Evolutionary conservation across 2,888 invertebrate genomes (phyloP).

Genomic region (Cordilura impudica): DNA sequence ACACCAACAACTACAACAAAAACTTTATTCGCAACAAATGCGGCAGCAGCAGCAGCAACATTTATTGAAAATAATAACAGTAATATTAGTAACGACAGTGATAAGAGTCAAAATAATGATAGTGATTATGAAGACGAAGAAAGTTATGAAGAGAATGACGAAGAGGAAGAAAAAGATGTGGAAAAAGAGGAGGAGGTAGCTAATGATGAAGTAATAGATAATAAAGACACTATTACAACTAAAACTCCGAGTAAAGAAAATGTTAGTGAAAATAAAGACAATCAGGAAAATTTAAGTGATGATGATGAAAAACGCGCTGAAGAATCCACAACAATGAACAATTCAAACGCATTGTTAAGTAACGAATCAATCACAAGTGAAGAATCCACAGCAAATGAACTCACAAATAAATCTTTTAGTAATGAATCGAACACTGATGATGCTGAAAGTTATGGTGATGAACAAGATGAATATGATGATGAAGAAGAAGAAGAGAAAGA

Average conservation of each 20-base stretch:
- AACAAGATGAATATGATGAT: background rate
- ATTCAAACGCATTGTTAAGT: background rate
- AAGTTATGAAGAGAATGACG: constrained; percentile 45
- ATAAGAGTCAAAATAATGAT: constrained; percentile 64
- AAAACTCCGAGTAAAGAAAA: background rate
- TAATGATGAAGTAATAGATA: constrained; percentile 46
- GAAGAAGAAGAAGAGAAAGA: background rate
- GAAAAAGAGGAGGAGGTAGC: constrained; percentile 56
- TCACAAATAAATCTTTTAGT: constrained; percentile 2
- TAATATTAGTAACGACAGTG: constrained; percentile 9
- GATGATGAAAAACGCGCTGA: too few relatives aligned
- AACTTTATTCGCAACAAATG: background rate
- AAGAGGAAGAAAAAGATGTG: constrained; percentile 61
- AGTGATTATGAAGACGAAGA: constrained; percentile 49
- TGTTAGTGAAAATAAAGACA: background rate
- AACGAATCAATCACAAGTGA: background rate
- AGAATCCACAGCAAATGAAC: background rate
- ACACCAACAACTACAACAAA: constrained; percentile 25
- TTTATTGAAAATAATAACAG: constrained; percentile 10
- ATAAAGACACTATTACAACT: constrained; percentile 25
- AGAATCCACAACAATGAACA: background rate
- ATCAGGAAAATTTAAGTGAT: background rate
- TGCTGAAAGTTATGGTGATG: background rate
- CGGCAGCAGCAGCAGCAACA: background rate
- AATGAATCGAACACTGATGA: constrained; percentile 21